A percentile compares a stretch with the other conserved stretches of the same genome.
Conservation (phyloP, 1,140 invertebrate genomes). For the Danaus plexippus region DNA sequence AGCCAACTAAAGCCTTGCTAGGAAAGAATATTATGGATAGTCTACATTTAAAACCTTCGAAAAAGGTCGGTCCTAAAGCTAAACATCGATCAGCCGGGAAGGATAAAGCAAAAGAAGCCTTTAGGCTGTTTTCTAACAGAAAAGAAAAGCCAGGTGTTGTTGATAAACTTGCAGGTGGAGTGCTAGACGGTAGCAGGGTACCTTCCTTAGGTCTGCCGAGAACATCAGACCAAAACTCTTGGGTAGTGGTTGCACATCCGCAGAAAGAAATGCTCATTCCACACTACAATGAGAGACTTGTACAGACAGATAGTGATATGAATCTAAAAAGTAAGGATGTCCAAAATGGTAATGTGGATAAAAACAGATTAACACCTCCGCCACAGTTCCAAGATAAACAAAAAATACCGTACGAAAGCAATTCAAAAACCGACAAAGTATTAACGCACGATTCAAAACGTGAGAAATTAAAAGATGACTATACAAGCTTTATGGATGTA, state of each 20-base stretch:
- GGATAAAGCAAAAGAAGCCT: conserved; percentile 52
- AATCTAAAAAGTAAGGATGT: conserved; percentile 41
- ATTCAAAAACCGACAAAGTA: conserved; percentile 48
- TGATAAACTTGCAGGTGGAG: conserved; percentile 47
- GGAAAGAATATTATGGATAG: conserved; percentile 68
- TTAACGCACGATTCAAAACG: conserved; percentile 61
- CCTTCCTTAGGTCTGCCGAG: conserved; percentile 61
- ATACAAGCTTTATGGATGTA: conserved; percentile 54
- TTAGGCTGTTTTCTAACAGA: conserved; percentile 56
- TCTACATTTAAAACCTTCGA: conserved; percentile 64
- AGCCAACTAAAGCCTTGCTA: conserved; percentile 56
- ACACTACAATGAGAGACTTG: conserved; percentile 55
- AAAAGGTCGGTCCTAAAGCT: conserved; percentile 59
- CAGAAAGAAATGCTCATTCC: conserved; percentile 58
- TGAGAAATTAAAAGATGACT: conserved; percentile 63
- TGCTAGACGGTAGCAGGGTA: conserved; percentile 56
- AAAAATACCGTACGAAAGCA: conserved; percentile 48
- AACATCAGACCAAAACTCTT: conserved; percentile 49
- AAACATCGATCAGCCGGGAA: conserved; percentile 52
- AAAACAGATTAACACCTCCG: conserved; percentile 58
- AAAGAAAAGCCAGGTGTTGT: conserved; percentile 52
- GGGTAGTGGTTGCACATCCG: conserved; percentile 61
- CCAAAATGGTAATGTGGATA: conserved; percentile 38
- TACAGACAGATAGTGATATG: conserved; percentile 37
- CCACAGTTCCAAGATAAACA: conserved; percentile 65